Evolutionary conservation across 92 coral and sea anemone genomes (phyloP), one percentile per base, ranked within the genome.

Genomic region (Hydrozoanthus gracilis): DNA sequence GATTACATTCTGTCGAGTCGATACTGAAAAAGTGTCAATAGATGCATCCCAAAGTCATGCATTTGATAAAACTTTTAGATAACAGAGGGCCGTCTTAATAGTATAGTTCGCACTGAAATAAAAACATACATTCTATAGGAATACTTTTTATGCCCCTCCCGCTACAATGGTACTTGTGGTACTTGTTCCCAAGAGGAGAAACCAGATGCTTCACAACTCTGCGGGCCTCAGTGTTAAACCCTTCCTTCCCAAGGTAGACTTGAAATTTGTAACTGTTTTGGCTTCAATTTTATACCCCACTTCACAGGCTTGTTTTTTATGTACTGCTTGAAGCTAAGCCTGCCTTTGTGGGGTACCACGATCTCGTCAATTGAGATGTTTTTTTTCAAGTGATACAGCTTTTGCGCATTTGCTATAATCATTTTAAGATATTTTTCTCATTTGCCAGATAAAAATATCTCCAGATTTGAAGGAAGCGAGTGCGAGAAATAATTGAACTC

Each of bases 371-470:
- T 64, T 4, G 78, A 17, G 48, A 83, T 27, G 46, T 82, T 14
- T 44, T 39, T 45, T 14, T 54, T 82, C 7, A 82, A 82, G 51
- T 60, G 74, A 76, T 88, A 83, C 55, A 56, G 66, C 18, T 46
- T 9, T 46, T 65, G 52, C 9, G 65, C 52, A 39, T 86, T 90
- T 15, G 27, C 64, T 17, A 76, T 3, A 1, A 86, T 7, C 8
- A 90, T 44, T 8, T 79, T 48, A n/a, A 90, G 77, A 27, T 51
- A 86, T 51, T 79, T 20, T 49, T 90, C 74, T 90, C 80, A 52
- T 90, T 86, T 71, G 85, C 90, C 10, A 90, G 55, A 51, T 90
- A 90, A 47, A 90, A 82, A 52, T 90, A 90, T 44, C 88, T 44
- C 89, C 76, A 74, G 1, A 90, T 66, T 39, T 82, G 90, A 3